Evolutionary conservation across 2,113 vertebrate species (phyloP).

Genomic region (Oryzias curvinotus): DNA sequence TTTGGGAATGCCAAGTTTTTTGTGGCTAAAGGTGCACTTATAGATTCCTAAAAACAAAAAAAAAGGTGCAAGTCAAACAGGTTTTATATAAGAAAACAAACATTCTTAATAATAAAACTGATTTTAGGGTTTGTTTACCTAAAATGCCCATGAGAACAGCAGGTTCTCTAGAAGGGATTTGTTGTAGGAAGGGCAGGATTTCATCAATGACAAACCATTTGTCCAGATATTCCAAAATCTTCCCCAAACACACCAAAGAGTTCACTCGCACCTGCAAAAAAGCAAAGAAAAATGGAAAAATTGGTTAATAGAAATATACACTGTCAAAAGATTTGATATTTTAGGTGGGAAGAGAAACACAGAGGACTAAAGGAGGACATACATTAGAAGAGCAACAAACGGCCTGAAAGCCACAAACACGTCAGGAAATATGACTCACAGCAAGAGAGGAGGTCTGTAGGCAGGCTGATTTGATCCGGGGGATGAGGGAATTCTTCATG

Average conservation of each 20-base stretch:
- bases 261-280: slow-evolving; percentile 90
- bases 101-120: no score
- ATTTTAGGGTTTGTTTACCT: slow-evolving; percentile 75
- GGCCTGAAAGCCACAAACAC: background rate
- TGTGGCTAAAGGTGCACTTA: slow-evolving; percentile 97
- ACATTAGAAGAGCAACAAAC: background rate
- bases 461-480: slow-evolving; percentile 94
- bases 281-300: background rate
- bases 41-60: slow-evolving; percentile 86
- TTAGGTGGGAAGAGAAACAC: background rate
- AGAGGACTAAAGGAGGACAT: background rate
- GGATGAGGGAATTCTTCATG: slow-evolving; percentile 99
- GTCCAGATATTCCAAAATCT: slow-evolving; percentile 97
- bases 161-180: slow-evolving; percentile 96
- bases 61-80: background rate
- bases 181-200: slow-evolving; percentile 95
- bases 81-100: background rate
- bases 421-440: slow-evolving; percentile 77
- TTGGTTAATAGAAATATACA: background rate
- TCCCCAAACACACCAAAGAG: slow-evolving; percentile 95
- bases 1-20: slow-evolving; percentile 98
- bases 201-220: slow-evolving; percentile 99
- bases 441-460: slow-evolving; percentile 97
- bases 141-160: slow-evolving; percentile 98
- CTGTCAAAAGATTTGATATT: background rate